Evolutionary conservation across 2,888 invertebrate genomes (phyloP).

Genomic region (Nephrocerus scutellatus): DNA sequence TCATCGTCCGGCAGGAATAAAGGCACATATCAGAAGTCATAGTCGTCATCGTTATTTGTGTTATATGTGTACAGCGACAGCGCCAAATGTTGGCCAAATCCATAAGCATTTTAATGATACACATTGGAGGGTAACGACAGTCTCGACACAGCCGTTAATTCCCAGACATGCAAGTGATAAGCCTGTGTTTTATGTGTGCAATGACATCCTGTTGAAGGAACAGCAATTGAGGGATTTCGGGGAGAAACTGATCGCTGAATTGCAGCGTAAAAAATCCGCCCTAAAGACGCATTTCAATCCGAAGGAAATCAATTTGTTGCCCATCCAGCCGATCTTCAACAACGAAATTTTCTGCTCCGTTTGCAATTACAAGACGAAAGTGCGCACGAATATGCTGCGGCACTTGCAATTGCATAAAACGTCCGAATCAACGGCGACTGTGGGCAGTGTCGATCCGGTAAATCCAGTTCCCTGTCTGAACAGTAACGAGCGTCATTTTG

Average conservation of each 20-base stretch:
- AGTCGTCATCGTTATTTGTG: conserved; percentile 55
- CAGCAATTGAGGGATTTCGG: conserved; percentile 31
- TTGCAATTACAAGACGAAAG: conserved; percentile 64
- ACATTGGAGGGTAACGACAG: conserved; percentile 49
- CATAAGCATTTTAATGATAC: conserved; percentile 50
- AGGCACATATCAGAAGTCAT: conserved; percentile 57
- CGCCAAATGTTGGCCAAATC: conserved; percentile 32
- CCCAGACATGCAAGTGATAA: conserved; percentile 12
- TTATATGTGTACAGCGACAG: conserved; percentile 51
- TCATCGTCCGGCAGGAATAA: conserved; percentile 35
- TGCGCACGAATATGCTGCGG: conserved; percentile 63
- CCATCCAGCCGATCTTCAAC: conserved; percentile 58
- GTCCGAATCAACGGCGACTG: conserved; percentile 31
- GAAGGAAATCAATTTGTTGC: conserved; percentile 57
- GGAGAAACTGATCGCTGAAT: conserved; percentile 28
- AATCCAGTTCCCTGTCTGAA: conserved; percentile 77
- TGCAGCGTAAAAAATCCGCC: conserved; percentile 27
- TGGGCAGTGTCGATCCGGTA: conserved; percentile 63
- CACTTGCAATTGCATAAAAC: conserved; percentile 62
- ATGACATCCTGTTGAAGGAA: conserved; percentile 35
- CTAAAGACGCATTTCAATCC: conserved; percentile 50
- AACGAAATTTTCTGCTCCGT: conserved; percentile 57
- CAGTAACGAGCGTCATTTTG: conserved; percentile 72
- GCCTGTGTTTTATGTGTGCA: conserved; percentile 46
- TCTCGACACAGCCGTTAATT: conserved; percentile 44